These are phyloP conservation scores for Cynoglossus semilaevis DNA, from an alignment of 2,113 vertebrate genomes.

Conservation along the genomic window DNA sequence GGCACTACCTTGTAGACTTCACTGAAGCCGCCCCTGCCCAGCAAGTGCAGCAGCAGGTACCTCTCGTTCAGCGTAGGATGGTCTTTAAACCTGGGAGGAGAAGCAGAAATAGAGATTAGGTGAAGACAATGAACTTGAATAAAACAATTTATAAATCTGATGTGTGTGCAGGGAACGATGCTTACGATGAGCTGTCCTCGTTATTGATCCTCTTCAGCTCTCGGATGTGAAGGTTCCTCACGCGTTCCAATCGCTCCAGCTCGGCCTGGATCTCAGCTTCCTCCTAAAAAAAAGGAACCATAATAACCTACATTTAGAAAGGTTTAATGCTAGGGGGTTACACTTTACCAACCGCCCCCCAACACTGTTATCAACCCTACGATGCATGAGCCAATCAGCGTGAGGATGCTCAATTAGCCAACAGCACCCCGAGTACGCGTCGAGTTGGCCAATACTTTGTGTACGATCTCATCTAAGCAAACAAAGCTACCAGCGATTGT, in stretches of 20 bases:
- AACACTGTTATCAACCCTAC: too few species aligned
- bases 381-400: too few species aligned
- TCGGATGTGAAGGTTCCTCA: conserved; percentile 98
- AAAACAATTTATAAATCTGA: not conserved
- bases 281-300: conserved; percentile 76
- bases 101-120: not conserved
- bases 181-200: conserved; percentile 97
- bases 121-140: not conserved
- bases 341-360: too few species aligned
- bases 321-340: not conserved
- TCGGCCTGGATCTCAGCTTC: conserved; percentile 98
- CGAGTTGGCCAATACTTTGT: too few species aligned
- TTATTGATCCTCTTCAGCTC: conserved; percentile 99
- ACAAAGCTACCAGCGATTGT: too few species aligned
- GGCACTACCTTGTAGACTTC: conserved; percentile 98
- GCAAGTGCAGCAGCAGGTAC: conserved; percentile 94
- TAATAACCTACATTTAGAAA: not conserved
- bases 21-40: conserved; percentile 98
- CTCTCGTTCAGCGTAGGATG: conserved; percentile 97
- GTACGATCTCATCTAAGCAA: too few species aligned
- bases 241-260: conserved; percentile 93
- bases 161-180: not conserved
- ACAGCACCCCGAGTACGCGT: too few species aligned
- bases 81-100: conserved; percentile 91
- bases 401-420: too few species aligned